These are phyloP conservation scores for Anseranas semipalmata DNA, from an alignment of 2,113 vertebrate genomes.

Conservation along the genomic window DNA sequence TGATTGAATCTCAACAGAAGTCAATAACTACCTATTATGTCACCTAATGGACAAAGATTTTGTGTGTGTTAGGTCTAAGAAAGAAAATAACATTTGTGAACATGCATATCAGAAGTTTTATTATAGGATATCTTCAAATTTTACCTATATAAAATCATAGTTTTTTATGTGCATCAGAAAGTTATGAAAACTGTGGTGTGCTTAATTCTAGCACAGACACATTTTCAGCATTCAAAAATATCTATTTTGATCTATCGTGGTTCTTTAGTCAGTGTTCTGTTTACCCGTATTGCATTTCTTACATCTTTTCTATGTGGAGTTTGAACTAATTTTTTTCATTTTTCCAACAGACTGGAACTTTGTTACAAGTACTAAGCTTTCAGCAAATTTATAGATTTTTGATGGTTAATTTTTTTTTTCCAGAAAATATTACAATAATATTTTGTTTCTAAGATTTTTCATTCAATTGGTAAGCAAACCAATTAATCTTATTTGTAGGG, in stretches of 20 bases:
- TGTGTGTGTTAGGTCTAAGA: not conserved
- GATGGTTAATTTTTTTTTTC: not conserved
- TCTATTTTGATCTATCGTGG: not conserved
- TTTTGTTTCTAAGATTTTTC: not conserved
- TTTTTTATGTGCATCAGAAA: not conserved
- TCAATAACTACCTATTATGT: conserved; percentile 13
- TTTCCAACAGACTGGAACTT: not conserved
- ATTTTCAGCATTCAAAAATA: not conserved
- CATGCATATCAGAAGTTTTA: not conserved
- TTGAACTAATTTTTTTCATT: not conserved
- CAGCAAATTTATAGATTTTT: not conserved
- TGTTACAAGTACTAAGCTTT: not conserved
- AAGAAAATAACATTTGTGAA: not conserved
- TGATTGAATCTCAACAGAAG: conserved; percentile 15
- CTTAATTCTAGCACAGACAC: not conserved
- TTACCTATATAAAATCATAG: not conserved
- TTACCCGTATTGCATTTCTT: not conserved
- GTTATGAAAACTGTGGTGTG: not conserved
- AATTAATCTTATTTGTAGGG: not conserved
- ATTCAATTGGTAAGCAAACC: not conserved
- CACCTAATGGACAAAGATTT: not conserved
- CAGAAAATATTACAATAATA: not conserved
- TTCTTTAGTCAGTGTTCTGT: not conserved
- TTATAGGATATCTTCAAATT: not conserved
- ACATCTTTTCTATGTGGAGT: not conserved